Evolutionary conservation across 2,113 vertebrate species (phyloP).

Genomic region (Gasterosteus nipponicus): DNA sequence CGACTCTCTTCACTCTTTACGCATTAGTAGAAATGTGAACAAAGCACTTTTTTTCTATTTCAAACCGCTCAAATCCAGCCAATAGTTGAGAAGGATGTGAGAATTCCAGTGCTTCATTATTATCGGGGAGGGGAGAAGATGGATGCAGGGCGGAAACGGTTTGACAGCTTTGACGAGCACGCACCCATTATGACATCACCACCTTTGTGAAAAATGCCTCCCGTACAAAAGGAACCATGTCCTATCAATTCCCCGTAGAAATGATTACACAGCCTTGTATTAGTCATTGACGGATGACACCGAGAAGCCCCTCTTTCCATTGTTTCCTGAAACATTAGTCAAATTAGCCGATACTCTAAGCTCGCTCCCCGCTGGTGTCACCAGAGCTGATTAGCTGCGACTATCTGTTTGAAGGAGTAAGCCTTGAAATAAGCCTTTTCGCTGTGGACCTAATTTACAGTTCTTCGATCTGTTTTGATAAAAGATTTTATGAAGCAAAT

Average conservation of each 20-base stretch:
- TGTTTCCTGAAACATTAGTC: conserved; percentile 51
- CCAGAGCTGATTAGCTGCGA: conserved; percentile 46
- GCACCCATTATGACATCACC: conserved; percentile 31
- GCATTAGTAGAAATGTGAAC: neutral
- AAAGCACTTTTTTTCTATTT: neutral
- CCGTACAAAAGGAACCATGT: conserved; percentile 38
- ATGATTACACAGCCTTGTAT: conserved; percentile 39
- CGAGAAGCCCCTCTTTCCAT: conserved; percentile 40
- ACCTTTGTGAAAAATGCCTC: conserved; percentile 11
- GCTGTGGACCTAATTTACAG: conserved; percentile 9
- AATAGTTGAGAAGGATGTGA: neutral
- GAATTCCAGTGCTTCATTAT: neutral
- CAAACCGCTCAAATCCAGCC: neutral
- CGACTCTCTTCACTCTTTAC: neutral
- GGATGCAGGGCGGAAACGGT: conserved; percentile 2
- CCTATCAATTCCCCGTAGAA: conserved; percentile 49
- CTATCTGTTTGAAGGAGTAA: conserved; percentile 56
- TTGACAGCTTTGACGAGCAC: conserved; percentile 15
- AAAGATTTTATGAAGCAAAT: conserved; percentile 25
- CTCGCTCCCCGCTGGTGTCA: conserved; percentile 51
- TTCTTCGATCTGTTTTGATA: conserved; percentile 28
- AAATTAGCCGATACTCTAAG: conserved; percentile 61
- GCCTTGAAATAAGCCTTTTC: conserved; percentile 19
- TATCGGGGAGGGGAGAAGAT: neutral
- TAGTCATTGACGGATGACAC: conserved; percentile 67